Base-by-base conservation (phyloP, 2,113 vertebrate species). In the Sapayoa aenigma region DNA sequence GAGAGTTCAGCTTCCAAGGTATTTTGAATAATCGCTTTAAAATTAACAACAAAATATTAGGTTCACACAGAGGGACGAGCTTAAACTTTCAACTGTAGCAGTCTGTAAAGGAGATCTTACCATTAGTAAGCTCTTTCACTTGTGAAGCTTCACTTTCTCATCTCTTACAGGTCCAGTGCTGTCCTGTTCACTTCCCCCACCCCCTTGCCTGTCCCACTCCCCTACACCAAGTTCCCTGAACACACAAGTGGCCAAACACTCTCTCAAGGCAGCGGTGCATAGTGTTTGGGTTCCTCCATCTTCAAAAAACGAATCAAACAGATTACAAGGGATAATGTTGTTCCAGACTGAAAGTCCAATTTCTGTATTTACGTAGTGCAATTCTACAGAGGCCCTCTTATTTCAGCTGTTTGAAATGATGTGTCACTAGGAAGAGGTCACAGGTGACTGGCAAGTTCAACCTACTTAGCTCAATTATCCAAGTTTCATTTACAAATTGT, bases 401-500 rank as follows among this genome's bases (percentile, higher is more conserved):
- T 63, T 95, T 90, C 30, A 47, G 75, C 95, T 77, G 19, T 91
- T 91, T 87, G 90, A 89, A 96, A 76, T 41, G 73, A 89, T 86
- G 87, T 92, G 80, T 90, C 97, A 84, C 89, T 94, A 82, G 85
- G 89, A 90, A 52, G 69, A 96, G 97, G 97, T 97, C 96, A 97
- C 89, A 97, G 94, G 96, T 96, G 94, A 97, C 96, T 80, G 95
- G 95, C 95, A 94, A 97, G 96, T 95, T 98, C 97, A 97, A 83
- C 89, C 77, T 90, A 97, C 94, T 97, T 96, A 97, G 94, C 90
- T 97, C 97, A 97, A 97, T 98, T 97, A 96, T 94, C 90, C 96
- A 96, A 95, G 89, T 97, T 98, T 96, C 96, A 90, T 97, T 97
- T 96, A 91, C 88, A 97, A 97, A 98, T 96, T 96, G 94, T 93